These are phyloP conservation scores for Acanthococcus lagerstroemiae DNA, from an alignment of 2,888 invertebrate species.

Conservation along the genomic window DNA sequence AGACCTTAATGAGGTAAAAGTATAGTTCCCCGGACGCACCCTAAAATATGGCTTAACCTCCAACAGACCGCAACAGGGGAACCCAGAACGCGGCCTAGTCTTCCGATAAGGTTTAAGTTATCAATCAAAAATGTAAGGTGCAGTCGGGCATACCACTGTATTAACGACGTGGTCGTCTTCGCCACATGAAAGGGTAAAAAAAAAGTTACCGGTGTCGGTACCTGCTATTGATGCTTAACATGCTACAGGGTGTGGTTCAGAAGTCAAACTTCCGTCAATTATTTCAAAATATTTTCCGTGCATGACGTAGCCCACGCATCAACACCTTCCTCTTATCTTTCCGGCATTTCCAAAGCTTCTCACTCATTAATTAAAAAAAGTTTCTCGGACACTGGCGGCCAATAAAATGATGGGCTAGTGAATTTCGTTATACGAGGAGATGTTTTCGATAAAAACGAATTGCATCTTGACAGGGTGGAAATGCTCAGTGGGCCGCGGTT, in stretches of 20 bases:
- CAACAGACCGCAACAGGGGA: conserved; percentile 1
- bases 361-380: too few relatives aligned
- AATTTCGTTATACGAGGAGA: too few relatives aligned
- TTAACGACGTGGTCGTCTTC: conserved; percentile 17
- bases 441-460: too few relatives aligned
- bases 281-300: conserved; percentile 20
- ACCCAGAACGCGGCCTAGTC: not conserved
- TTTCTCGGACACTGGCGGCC: too few relatives aligned
- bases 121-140: conserved; percentile 26
- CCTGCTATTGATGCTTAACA: conserved; percentile 23
- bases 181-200: not conserved
- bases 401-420: too few relatives aligned
- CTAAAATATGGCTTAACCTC: not conserved
- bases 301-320: conserved; percentile 10
- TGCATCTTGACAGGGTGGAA: too few relatives aligned
- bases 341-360: conserved; percentile 3
- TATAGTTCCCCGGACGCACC: not conserved
- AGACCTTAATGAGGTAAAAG: not conserved
- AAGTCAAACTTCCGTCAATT: conserved; percentile 28
- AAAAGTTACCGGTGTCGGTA: not conserved
- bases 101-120: conserved; percentile 24
- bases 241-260: conserved; percentile 26
- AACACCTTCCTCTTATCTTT: conserved; percentile 11
- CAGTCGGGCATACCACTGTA: conserved; percentile 17
- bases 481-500: too few relatives aligned